These are phyloP conservation scores for Bradypus variegatus DNA, from an alignment of 2,797 vertebrate genomes.

Conservation along the genomic window DNA sequence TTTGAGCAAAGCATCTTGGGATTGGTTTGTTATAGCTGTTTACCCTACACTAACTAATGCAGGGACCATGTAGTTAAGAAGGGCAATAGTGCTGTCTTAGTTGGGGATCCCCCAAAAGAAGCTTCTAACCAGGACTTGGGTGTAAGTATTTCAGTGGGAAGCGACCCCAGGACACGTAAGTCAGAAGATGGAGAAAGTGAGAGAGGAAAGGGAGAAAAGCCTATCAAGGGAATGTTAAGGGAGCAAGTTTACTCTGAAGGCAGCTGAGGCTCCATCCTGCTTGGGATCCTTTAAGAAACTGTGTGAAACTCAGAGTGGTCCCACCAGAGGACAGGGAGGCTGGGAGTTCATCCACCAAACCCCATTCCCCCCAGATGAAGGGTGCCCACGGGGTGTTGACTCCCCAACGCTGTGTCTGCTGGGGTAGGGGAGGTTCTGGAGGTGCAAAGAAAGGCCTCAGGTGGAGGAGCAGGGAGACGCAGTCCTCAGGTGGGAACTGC, in stretches of 20 bases:
- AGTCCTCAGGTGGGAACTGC: background rate
- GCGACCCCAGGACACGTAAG: background rate
- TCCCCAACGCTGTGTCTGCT: background rate
- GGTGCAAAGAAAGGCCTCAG: background rate
- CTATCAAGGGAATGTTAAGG: background rate
- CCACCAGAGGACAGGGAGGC: background rate
- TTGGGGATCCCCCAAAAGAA: background rate
- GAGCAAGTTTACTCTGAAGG: background rate
- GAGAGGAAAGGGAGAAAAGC: background rate
- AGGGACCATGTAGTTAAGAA: background rate
- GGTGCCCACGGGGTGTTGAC: fast-evolving
- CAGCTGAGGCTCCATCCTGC: too few species aligned
- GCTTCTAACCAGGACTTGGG: background rate
- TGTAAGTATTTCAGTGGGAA: background rate
- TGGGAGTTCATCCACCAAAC: too few species aligned
- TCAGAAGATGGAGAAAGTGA: background rate
- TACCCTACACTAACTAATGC: background rate
- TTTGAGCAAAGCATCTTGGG: background rate
- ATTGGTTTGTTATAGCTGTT: background rate
- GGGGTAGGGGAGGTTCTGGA: background rate
- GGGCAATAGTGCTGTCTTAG: background rate
- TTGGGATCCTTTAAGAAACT: background rate
- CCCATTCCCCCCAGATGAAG: background rate
- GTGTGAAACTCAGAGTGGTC: background rate
- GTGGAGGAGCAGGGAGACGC: background rate